phyloP scores from a whole-genome alignment of 2,797 vertebrate genomes.

The Thripadectes ignobilis region DNA sequence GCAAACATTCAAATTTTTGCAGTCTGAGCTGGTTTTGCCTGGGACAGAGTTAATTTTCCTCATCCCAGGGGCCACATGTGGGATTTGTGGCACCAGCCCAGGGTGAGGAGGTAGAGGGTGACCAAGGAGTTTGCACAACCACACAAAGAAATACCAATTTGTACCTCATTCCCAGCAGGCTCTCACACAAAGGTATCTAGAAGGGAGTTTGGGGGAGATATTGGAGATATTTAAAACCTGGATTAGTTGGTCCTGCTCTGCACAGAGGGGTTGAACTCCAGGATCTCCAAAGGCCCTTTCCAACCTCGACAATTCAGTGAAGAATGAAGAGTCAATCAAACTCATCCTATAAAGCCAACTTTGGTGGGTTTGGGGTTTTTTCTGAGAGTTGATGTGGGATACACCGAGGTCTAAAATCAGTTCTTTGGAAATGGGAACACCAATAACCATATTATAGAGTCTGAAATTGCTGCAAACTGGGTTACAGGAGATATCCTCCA shows the following conservation, averaged over 20 bases:
- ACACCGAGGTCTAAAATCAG: not conserved
- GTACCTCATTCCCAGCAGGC: fast-evolving
- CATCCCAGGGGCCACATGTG: not conserved
- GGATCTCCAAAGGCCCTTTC: not conserved
- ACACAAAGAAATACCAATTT: not conserved
- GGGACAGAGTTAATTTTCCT: not conserved
- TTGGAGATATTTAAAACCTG: not conserved
- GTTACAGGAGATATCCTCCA: not conserved
- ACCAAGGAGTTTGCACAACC: not conserved
- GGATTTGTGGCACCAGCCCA: not conserved
- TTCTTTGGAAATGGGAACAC: not conserved
- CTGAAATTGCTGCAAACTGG: fast-evolving
- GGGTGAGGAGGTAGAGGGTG: not conserved
- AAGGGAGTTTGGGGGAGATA: not conserved
- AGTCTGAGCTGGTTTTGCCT: not conserved
- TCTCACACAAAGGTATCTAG: not conserved
- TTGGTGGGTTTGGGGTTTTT: not conserved
- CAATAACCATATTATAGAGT: not conserved
- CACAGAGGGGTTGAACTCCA: not conserved
- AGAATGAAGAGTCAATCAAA: not conserved
- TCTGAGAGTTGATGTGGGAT: not conserved
- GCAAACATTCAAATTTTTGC: not conserved
- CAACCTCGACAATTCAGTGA: not conserved
- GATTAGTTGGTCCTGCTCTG: not conserved
- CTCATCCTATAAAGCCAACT: not conserved